phyloP scores from a whole-genome alignment of 2,113 vertebrate species.

The Gallinago jamesoni region DNA sequence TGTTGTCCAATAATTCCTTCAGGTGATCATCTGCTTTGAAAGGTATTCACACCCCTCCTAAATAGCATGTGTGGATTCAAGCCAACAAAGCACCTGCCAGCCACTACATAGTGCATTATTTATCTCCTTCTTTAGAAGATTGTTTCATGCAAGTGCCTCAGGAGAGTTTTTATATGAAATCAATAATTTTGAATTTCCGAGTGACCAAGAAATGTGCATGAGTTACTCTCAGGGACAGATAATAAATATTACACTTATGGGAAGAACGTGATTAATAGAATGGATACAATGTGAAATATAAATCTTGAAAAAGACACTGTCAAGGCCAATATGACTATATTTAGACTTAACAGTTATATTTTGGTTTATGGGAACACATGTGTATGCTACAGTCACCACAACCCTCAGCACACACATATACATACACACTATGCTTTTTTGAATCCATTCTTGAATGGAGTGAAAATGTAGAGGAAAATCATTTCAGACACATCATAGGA shows the following conservation, averaged over 20 bases:
- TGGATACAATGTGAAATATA: background rate
- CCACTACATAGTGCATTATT: background rate
- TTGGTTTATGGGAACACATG: background rate
- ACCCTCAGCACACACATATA: background rate
- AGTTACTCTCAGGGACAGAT: background rate
- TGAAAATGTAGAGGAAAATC: background rate
- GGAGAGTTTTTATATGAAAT: background rate
- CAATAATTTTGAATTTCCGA: slow-evolving; percentile 25
- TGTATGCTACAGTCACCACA: background rate
- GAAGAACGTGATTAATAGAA: background rate
- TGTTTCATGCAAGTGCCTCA: background rate
- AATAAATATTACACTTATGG: slow-evolving; percentile 1
- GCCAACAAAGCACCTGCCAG: background rate
- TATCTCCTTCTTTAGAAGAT: background rate
- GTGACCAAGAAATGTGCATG: background rate
- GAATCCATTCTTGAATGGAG: background rate
- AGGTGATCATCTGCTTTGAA: background rate
- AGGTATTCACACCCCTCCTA: background rate
- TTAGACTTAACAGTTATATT: background rate
- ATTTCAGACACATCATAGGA: background rate
- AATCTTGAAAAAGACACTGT: background rate
- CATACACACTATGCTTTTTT: background rate
- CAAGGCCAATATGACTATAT: background rate
- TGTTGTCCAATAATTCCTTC: background rate
- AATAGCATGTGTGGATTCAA: background rate